Base-by-base conservation (phyloP, 2,797 vertebrate genomes). In the Caiman crocodilus region DNA sequence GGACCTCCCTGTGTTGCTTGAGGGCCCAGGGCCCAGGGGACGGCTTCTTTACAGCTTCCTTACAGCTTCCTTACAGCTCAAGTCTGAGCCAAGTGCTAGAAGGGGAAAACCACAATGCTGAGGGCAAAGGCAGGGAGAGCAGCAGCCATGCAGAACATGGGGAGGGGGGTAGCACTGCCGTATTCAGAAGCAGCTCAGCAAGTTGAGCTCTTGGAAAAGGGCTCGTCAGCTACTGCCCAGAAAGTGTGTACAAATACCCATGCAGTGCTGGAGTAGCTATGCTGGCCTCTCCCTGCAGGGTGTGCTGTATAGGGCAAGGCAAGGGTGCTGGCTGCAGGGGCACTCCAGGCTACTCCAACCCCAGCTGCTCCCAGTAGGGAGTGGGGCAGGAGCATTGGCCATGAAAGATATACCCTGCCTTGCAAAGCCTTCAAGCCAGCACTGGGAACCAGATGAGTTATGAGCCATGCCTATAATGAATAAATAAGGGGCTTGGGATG, bases 101-200 rank as follows among this genome's bases (percentile, higher is more conserved):
- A 42, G 42, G 42, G 75, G 75, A 64, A 79, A 75, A 16, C 20
- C 67, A 14, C 35, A 8, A 55, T 77, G 60, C 28, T 42, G 2
- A 1, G 17, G 71, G 14, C 57, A 0, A 0, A 65, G 80, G 55
- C 1, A 10, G 50, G 69, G 32, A 42, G 6, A 4, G 14, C 13
- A 35, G 25, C 6, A 6, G 69, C 32, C 14, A 32, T 17, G 65
- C 10, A 2, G 30, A 30, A 20, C 30, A 32, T 32, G 28, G 14
- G n/a, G 65, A 11, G 5, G 3, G 65, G 32, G n/a, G n/a, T 42
- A 42, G 42, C 42, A 42, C n/a, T 65, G 16, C 32, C 30, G 35
- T 35, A 13, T 23, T 23, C 32, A 71, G 67, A 21, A 71, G 67
- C 32, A 21, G 65, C 30, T 32, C 65, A 67, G 30, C 30, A 67